Evolutionary conservation across 2,888 invertebrate genomes (phyloP).

Genomic region (Troglohyphantes excavatus): DNA sequence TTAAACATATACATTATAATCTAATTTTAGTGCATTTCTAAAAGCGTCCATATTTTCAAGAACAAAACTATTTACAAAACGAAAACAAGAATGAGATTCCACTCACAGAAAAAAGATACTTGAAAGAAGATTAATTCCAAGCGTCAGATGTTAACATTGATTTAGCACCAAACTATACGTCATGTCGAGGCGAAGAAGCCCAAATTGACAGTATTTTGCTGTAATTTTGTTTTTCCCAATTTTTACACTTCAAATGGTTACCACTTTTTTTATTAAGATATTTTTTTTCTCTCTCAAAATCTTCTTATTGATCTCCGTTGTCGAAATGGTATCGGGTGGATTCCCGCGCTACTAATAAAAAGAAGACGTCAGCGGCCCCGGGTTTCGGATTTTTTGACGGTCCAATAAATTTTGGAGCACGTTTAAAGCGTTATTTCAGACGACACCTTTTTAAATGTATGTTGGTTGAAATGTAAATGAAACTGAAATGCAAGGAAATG

Average conservation of each 20-base stretch:
- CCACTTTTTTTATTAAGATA: conserved; percentile 12
- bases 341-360: not conserved
- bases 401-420: not conserved
- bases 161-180: conserved; percentile 64
- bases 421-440: not conserved
- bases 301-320: not conserved
- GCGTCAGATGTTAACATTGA: conserved; percentile 70
- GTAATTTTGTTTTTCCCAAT: conserved; percentile 50
- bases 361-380: not conserved
- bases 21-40: too few species aligned
- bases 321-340: not conserved
- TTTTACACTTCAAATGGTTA: conserved; percentile 41
- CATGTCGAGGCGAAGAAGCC: conserved; percentile 40
- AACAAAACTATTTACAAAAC: not conserved
- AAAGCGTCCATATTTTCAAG: too few species aligned
- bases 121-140: conserved; percentile 57
- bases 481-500: too few species aligned
- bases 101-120: not conserved
- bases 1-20: too few species aligned
- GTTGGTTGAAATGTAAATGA: too few species aligned
- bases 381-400: not conserved
- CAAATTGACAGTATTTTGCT: conserved; percentile 55
- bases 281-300: conserved; percentile 15
- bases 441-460: too few species aligned
- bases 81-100: not conserved